These are phyloP conservation scores for Nasonia oneida DNA, from an alignment of 2,888 invertebrate genomes.

Conservation along the genomic window DNA sequence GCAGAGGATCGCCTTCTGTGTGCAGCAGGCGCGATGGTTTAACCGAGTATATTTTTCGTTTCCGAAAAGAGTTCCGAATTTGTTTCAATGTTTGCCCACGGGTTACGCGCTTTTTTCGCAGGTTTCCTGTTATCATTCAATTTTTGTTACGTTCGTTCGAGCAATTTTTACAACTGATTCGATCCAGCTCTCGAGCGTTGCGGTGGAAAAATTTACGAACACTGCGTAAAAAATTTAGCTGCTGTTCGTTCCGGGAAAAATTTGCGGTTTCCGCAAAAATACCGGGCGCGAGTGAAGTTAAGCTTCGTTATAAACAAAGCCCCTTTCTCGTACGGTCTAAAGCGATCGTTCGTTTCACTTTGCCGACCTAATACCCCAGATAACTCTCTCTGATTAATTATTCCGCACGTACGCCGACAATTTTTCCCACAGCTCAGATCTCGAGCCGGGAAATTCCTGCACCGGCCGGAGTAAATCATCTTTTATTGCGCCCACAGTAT, in stretches of 20 bases:
- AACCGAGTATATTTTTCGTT: background rate
- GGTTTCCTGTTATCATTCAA: too few relatives aligned
- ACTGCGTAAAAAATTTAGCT: too few relatives aligned
- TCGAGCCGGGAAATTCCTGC: background rate
- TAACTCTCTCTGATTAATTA: conserved; percentile 28
- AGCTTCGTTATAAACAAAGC: background rate
- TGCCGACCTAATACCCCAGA: background rate
- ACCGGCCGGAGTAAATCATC: conserved; percentile 20
- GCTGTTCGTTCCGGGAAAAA: too few relatives aligned
- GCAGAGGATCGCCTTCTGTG: background rate
- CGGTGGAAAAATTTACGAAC: background rate
- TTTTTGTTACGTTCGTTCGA: background rate
- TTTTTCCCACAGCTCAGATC: background rate
- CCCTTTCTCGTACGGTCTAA: background rate
- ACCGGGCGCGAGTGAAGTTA: too few relatives aligned
- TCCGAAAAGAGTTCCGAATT: background rate
- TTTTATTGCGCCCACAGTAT: conserved; percentile 30
- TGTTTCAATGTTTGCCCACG: background rate
- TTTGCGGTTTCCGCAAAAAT: too few relatives aligned
- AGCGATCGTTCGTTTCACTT: background rate
- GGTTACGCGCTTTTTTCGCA: background rate
- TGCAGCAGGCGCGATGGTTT: background rate
- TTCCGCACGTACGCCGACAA: background rate
- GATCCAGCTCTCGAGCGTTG: background rate
- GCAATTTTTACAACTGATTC: background rate